phyloP scores from a whole-genome alignment of 2,797 vertebrate species.

The Labeo calbasu region DNA sequence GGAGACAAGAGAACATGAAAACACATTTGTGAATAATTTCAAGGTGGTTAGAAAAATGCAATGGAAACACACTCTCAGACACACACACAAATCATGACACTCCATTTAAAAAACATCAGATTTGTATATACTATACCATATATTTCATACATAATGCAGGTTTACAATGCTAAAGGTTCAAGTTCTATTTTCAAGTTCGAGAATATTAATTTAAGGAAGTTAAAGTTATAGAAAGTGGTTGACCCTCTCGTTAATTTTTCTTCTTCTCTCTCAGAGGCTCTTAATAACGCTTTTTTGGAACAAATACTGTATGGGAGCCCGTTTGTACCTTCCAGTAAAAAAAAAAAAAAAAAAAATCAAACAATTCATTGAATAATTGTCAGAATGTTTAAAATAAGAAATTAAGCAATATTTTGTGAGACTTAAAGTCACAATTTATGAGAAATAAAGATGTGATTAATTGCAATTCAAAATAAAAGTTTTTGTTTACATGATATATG shows the following conservation, averaged over 20 bases:
- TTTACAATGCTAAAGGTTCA: background rate
- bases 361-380: background rate
- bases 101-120: too few relatives aligned
- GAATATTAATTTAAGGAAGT: background rate
- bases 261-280: background rate
- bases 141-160: background rate
- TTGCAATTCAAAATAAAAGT: too few relatives aligned
- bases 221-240: background rate
- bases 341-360: background rate
- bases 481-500: too few relatives aligned
- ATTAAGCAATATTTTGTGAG: background rate
- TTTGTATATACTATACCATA: background rate
- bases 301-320: background rate
- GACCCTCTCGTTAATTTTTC: background rate
- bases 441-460: background rate
- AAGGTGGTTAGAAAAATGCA: slow-evolving; percentile 39
- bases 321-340: background rate
- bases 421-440: background rate
- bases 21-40: slow-evolving; percentile 44
- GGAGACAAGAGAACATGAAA: slow-evolving; percentile 53
- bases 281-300: background rate
- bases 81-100: too few relatives aligned
- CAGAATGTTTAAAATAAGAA: background rate
- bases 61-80: slow-evolving; percentile 51
- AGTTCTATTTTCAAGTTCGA: too few relatives aligned